Conservation (phyloP, 2,113 vertebrate species). For the Spea bombifrons region DNA sequence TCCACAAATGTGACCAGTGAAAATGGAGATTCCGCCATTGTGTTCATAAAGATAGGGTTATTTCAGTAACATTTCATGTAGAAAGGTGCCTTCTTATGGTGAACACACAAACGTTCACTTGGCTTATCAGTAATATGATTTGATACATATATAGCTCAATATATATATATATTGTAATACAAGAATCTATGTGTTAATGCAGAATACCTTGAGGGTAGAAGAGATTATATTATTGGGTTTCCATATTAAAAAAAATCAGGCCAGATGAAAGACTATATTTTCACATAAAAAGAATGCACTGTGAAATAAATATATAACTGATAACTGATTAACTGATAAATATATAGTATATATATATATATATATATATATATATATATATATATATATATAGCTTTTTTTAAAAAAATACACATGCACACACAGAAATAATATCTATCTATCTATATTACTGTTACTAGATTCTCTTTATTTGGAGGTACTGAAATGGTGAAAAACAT, state of each 20-base stretch:
- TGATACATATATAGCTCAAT: not conserved
- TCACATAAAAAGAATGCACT: not conserved
- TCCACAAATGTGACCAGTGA: not conserved
- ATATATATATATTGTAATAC: not conserved
- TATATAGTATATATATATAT: not conserved
- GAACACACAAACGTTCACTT: not conserved
- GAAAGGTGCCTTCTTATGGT: not conserved
- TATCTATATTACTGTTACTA: too few relatives aligned
- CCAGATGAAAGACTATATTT: not conserved
- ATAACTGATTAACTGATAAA: too few relatives aligned
- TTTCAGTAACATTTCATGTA: not conserved
- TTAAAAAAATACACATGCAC: not conserved
- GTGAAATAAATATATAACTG: too few relatives aligned
- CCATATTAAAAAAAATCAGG: not conserved
- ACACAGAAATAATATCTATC: not conserved
- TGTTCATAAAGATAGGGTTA: not conserved
- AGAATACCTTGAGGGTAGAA: slow-evolving; percentile 5
- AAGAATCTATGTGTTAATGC: not conserved
- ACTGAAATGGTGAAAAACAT: too few relatives aligned
- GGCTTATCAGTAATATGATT: not conserved
- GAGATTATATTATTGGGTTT: slow-evolving; percentile 32
- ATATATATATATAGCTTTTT: not conserved
- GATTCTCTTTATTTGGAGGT: too few relatives aligned
- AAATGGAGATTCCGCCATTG: not conserved
- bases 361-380: not conserved